Evolutionary conservation across 92 coral and sea anemone genomes (phyloP), one percentile per base, ranked within the genome.

Genomic region (Bergia sp.): DNA sequence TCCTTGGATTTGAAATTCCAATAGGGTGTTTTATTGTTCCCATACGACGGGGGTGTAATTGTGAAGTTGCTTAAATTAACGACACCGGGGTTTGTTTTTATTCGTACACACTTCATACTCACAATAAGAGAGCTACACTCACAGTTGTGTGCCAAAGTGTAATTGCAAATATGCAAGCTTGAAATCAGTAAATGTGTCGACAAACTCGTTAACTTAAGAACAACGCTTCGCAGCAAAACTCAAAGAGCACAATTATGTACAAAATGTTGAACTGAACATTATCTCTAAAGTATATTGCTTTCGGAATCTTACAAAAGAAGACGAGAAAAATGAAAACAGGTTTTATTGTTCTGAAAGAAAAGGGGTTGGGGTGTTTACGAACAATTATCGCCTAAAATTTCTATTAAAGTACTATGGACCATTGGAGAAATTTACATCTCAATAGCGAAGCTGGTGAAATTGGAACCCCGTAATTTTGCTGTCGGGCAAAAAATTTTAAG

Each of bases 331-430:
- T 45, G 87, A 84, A 84, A 84, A 84, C 87, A 84, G 87, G 79
- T 45, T 69, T 80, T 44, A 84, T 84, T 84, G 87, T 84, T 47
- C 67, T 67, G 42, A 69, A 18, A 84, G 41, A 84, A 84, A 69
- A 49, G 87, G 87, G 96, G 96, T 89, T 57, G 76, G 95, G 89
- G 91, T 95, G 94, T 95, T 93, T 93, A 94, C 92, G 89, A 91
- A 29, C 89, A 92, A 95, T 95, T 93, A 90, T 90, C 98, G 90
- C 95, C 73, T 21, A 42, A 73, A 84, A 45, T 90, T 76, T 86
- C 91, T 89, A 88, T 95, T 79, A 94, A 79, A 77, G 89, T 89
- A 71, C 55, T 74, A 67, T 45, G 87, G 87, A 18, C 79, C 64
- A 84, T 71, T 84, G 87, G 67, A 43, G 5, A 29, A 69, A 84